phyloP scores from a whole-genome alignment of 2,888 invertebrate species.

The Cerceris ruficornis region DNA sequence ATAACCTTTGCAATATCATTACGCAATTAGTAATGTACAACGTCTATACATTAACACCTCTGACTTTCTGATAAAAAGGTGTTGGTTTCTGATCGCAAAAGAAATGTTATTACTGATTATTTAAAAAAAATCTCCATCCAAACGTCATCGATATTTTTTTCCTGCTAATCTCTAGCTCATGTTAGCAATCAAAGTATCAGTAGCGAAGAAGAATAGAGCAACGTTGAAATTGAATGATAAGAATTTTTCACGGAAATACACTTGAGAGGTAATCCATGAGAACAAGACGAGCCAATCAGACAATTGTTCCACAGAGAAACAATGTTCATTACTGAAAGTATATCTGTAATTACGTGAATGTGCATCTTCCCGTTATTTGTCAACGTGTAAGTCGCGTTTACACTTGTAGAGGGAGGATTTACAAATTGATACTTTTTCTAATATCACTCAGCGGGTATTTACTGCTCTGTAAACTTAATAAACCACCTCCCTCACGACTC shows the following conservation, averaged over 20 bases:
- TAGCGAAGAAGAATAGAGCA: not conserved
- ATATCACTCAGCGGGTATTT: constrained; percentile 59
- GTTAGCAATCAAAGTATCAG: not conserved
- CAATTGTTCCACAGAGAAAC: not conserved
- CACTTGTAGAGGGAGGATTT: constrained; percentile 6
- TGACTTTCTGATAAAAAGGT: too few relatives aligned
- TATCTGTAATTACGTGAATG: not conserved
- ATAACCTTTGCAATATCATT: too few relatives aligned
- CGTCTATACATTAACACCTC: too few relatives aligned
- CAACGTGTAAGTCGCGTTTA: not conserved
- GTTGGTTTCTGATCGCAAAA: too few relatives aligned
- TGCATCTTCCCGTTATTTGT: not conserved
- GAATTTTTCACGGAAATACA: too few relatives aligned
- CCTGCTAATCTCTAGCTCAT: not conserved
- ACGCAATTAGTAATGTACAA: too few relatives aligned
- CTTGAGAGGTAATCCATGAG: too few relatives aligned
- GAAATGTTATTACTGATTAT: too few relatives aligned
- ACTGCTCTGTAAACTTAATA: constrained; percentile 73
- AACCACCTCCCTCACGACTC: constrained; percentile 40
- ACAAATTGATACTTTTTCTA: constrained; percentile 39
- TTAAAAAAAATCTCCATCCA: too few relatives aligned
- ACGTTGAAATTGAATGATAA: too few relatives aligned
- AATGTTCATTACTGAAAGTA: not conserved
- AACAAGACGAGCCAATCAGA: too few relatives aligned
- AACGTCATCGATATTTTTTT: not conserved